Conservation (phyloP, 2,797 vertebrate genomes). For the Coreius guichenoti region DNA sequence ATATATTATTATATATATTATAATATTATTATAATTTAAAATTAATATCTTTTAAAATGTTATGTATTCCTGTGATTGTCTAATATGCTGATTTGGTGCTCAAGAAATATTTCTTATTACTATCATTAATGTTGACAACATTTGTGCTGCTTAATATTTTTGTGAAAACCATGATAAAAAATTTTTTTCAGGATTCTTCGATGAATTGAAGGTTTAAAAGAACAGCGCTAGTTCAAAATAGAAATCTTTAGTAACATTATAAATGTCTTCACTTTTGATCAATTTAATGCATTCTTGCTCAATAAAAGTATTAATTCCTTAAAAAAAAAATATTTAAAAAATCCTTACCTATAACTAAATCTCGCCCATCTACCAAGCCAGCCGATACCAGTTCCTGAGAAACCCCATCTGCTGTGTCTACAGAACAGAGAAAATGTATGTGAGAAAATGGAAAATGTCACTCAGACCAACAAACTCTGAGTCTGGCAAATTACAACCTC, state of each 20-base stretch:
- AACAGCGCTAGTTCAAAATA: too few species aligned
- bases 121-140: not conserved
- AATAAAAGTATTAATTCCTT: not conserved
- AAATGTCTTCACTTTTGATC: not conserved
- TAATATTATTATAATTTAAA: too few species aligned
- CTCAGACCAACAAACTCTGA: not conserved
- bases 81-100: not conserved
- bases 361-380: slow-evolving; percentile 95
- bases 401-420: slow-evolving; percentile 98
- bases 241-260: not conserved
- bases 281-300: not conserved
- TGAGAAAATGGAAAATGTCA: not conserved
- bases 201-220: not conserved
- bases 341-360: slow-evolving; percentile 94
- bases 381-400: slow-evolving; percentile 98
- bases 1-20: too few species aligned
- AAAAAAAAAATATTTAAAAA: slow-evolving; percentile 53
- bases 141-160: not conserved
- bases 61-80: too few species aligned
- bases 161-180: not conserved
- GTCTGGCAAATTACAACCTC: not conserved
- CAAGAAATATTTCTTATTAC: not conserved
- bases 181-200: not conserved
- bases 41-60: too few species aligned
- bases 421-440: slow-evolving; percentile 15